phyloP scores from a whole-genome alignment of 2,888 invertebrate genomes.

The Napeogenes inachia region DNA sequence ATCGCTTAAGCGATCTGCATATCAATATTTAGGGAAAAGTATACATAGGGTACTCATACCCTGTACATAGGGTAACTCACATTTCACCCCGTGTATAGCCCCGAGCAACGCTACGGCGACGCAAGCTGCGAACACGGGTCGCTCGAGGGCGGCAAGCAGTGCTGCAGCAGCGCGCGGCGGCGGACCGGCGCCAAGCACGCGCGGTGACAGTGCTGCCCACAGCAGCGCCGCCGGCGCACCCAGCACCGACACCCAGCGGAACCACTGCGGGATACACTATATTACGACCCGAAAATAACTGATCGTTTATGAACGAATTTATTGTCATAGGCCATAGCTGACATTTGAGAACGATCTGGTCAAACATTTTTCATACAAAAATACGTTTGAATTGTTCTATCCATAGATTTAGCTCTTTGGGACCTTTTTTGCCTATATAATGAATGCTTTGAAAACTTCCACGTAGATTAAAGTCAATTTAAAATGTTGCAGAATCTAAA shows the following conservation, averaged over 20 bases:
- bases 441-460: background rate
- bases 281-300: background rate
- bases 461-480: background rate
- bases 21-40: background rate
- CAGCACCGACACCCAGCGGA: conserved; percentile 49
- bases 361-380: too few relatives aligned
- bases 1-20: too few relatives aligned
- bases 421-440: too few relatives aligned
- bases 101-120: conserved; percentile 55
- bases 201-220: conserved; percentile 55
- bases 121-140: conserved; percentile 57
- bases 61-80: conserved; percentile 41
- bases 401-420: too few relatives aligned
- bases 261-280: conserved; percentile 40
- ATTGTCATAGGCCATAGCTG: background rate
- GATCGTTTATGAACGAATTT: background rate
- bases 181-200: conserved; percentile 41
- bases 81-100: conserved; percentile 55
- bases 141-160: conserved; percentile 57
- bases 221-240: conserved; percentile 49
- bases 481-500: background rate
- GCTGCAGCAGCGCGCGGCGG: conserved; percentile 48
- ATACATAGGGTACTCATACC: too few relatives aligned
- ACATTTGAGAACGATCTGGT: background rate
- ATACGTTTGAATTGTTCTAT: too few relatives aligned